Base-by-base conservation (phyloP, 2,113 vertebrate species). In the Cyprinus carpio region DNA sequence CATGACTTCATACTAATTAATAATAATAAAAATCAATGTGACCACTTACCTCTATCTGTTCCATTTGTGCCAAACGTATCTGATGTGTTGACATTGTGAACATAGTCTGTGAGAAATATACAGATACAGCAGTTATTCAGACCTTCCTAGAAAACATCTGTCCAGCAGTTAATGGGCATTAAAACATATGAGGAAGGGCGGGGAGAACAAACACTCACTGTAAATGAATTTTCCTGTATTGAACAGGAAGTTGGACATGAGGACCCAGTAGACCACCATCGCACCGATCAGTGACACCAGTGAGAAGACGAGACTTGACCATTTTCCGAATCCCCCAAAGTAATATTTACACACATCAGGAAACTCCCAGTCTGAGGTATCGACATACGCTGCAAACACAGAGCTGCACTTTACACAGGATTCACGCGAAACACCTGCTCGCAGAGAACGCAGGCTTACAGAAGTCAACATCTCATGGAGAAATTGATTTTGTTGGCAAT, bases 261-360 rank as follows among this genome's bases (percentile, higher is more conserved):
- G 97, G 29, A 99, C 98, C 98, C 98, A 99, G 89, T 99, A 99
- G 87, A 99, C 96, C 89, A 99, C 95, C 98, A 99, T 98, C 69
- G 98, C 98, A 91, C 98, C 98, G 85, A 97, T 89, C 34, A 99
- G 95, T 0, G 98, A 99, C 84, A 99, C 93, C 95, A 97, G 89
- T 31, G 98, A 99, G 93, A 99, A 99, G 4, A 99, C 29, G 49
- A 99, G 94, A 88, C 97, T 98, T 23, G 96, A 97, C 97, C 97
- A 98, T 13, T 97, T 96, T 65, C 98, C 98, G 88, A 96, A 95
- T 34, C 95, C 94, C 46, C 98, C 98, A 90, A 99, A 98, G 91
- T 99, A 99, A 91, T 97, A 93, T 89, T 93, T 95, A 92, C 98
- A 99, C 84, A 99, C 97, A 84, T 99, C 98, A 67, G 97, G 97